Conservation (phyloP, 2,113 vertebrate species). For the Myodes glareolus region DNA sequence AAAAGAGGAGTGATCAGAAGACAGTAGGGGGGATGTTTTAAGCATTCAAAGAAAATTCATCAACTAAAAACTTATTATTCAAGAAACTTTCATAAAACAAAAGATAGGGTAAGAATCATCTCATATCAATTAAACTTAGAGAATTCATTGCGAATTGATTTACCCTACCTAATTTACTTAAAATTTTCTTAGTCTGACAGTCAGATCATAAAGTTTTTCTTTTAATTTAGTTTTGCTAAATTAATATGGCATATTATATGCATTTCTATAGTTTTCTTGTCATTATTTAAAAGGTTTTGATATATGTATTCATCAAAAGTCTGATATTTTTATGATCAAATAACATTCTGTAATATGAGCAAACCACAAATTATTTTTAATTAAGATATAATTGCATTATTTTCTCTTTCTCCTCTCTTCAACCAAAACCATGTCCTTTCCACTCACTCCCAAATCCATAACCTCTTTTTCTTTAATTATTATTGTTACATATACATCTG, state of each 20-base stretch:
- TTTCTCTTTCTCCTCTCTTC: background rate
- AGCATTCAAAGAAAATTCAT: background rate
- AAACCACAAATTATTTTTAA: background rate
- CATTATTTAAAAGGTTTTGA: background rate
- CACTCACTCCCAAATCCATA: background rate
- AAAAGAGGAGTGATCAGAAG: background rate
- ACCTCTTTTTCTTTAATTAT: background rate
- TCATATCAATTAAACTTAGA: background rate
- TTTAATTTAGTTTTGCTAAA: background rate
- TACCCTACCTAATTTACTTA: background rate
- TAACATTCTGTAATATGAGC: background rate
- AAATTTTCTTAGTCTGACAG: background rate
- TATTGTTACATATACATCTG: background rate
- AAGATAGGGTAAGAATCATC: background rate
- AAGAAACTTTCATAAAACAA: background rate
- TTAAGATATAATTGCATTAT: background rate
- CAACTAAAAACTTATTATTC: no score
- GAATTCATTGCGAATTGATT: background rate
- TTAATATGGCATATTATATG: background rate
- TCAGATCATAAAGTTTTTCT: background rate
- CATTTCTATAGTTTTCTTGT: background rate
- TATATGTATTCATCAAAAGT: background rate
- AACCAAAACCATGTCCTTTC: background rate
- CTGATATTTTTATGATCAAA: background rate
- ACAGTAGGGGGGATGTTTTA: background rate